These are phyloP conservation scores for Myripristis murdjan DNA, from an alignment of 2,797 vertebrate species.

Conservation along the genomic window DNA sequence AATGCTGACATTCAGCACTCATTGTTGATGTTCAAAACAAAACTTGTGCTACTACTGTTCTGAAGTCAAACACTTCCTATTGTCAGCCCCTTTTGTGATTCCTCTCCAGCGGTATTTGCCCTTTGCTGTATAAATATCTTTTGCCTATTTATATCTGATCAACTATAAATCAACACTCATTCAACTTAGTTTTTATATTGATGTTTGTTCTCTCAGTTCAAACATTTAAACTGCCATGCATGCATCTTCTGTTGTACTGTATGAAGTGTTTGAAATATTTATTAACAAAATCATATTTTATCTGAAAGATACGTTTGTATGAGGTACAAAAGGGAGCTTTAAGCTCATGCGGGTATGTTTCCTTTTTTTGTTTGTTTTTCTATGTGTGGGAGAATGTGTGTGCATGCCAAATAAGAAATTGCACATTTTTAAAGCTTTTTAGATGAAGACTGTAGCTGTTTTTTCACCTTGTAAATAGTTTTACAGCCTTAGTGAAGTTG, in stretches of 20 bases:
- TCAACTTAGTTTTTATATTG: conserved; percentile 85
- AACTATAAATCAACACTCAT: conserved; percentile 61
- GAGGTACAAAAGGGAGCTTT: conserved; percentile 87
- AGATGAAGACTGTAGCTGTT: conserved; percentile 88
- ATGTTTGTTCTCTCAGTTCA: conserved; percentile 77
- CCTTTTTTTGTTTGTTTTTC: conserved; percentile 54
- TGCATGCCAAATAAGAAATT: conserved; percentile 92
- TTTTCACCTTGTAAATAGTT: conserved; percentile 95
- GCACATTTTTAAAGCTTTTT: conserved; percentile 93
- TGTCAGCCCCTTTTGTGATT: conserved; percentile 78
- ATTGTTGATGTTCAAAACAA: conserved; percentile 64
- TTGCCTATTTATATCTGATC: conserved; percentile 76
- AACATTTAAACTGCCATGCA: conserved; percentile 90
- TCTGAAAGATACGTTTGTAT: conserved; percentile 83
- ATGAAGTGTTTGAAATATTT: conserved; percentile 87
- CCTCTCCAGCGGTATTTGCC: conserved; percentile 67
- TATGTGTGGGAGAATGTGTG: conserved; percentile 81
- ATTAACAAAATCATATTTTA: conserved; percentile 81
- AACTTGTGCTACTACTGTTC: conserved; percentile 68
- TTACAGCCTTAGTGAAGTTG: conserved; percentile 94
- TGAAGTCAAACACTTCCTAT: conserved; percentile 69
- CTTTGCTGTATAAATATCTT: conserved; percentile 85
- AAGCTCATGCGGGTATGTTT: conserved; percentile 75
- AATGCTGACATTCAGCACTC: conserved; percentile 82
- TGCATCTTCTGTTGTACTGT: conserved; percentile 90